Base-by-base conservation (phyloP, 64 coral and sea anemone genomes). In the Pachyseris speciosa region DNA sequence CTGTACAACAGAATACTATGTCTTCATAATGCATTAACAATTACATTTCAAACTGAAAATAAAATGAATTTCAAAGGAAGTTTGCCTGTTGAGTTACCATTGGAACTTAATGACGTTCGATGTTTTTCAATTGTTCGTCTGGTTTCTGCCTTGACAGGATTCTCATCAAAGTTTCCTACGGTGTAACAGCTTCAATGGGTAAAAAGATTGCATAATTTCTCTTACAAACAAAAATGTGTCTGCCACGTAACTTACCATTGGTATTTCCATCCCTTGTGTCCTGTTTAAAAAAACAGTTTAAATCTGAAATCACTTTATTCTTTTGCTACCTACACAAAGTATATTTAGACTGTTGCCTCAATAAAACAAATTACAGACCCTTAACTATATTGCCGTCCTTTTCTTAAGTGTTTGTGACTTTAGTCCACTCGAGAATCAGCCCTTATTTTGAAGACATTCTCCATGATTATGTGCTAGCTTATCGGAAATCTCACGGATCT, bases 111-210 rank as follows among this genome's bases (percentile, higher is more conserved):
- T 69, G 67, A 69, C 19, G 15, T 69, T 38, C 38, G 0, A n/a
- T 11, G 1, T 1, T 8, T 11, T 32, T 76, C n/a, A 5, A 15
- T 25, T 20, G 80, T 27, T 48, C 8, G 9, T 11, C 22, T n/a
- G 16, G 2, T 60, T 0, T 7, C 8, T 11, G 28, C 42, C 36
- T 17, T 19, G 19, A 9, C 31, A 43, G 70, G 31, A 2, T 28
- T 10, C 5, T 9, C 49, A 39, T 86, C 83, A 92, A 92, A 94
- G 58, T 96, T 68, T 66, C 42, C 12, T 96, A 89, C 13, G 45
- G 75, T 51, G 88, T 84, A 4, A 96, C 84, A 80, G 65, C 73
- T 6, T 37, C 50, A 34, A 83, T 30, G 24, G 65, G 83, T 20
- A 59, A 74, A 96, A 96, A 92, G 8, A 0, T 0, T 53, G 94